Evolutionary conservation across 2,113 vertebrate species (phyloP).

Genomic region (Gyps fulvus): DNA sequence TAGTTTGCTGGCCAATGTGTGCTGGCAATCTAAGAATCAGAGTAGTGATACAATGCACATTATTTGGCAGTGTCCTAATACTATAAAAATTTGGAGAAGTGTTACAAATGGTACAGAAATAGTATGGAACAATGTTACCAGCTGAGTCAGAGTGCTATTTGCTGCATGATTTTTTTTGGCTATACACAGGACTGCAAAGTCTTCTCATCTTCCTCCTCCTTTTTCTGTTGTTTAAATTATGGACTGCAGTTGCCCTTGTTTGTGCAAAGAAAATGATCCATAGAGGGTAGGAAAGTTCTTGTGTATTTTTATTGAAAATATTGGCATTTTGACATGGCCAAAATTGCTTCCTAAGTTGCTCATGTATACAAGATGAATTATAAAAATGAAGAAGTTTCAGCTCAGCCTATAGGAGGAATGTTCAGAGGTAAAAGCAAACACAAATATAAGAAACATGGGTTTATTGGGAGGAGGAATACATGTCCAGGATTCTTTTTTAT

Average conservation of each 20-base stretch:
- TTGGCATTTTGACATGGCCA: conserved; percentile 10
- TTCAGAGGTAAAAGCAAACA: neutral
- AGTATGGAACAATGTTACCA: conserved; percentile 21
- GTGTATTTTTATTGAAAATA: conserved; percentile 18
- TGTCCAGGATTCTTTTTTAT: neutral
- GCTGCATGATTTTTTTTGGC: conserved; percentile 30
- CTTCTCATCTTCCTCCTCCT: conserved; percentile 26
- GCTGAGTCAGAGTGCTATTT: conserved; percentile 55
- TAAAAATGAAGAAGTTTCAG: neutral
- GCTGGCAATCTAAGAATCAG: neutral
- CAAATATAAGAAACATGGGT: neutral
- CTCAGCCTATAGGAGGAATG: neutral
- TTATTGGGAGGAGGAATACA: neutral
- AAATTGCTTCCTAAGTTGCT: conserved; percentile 9
- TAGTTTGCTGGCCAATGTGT: neutral
- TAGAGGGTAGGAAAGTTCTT: conserved; percentile 25
- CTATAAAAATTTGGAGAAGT: conserved; percentile 27
- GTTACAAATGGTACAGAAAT: conserved; percentile 58
- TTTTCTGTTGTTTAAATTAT: conserved; percentile 43
- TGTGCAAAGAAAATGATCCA: conserved; percentile 33
- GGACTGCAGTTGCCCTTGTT: conserved; percentile 44
- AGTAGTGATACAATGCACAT: neutral
- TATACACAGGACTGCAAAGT: neutral
- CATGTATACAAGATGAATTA: neutral
- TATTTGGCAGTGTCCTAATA: conserved; percentile 11